These are phyloP conservation scores for Danio tinwini DNA, from an alignment of 2,797 vertebrate species.

Conservation along the genomic window DNA sequence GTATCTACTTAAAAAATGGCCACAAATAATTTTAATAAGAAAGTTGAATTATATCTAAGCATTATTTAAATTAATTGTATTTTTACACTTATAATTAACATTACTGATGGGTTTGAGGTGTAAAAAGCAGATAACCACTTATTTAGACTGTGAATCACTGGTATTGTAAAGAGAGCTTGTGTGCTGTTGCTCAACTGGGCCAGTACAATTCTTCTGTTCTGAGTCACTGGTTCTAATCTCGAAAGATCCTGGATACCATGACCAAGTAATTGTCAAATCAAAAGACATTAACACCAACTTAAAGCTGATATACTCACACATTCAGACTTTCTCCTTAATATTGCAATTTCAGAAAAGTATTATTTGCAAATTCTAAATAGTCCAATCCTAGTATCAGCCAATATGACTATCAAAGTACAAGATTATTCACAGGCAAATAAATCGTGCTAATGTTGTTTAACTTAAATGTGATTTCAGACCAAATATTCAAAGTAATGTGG, in stretches of 20 bases:
- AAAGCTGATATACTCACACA: not conserved
- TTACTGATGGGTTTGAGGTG: not conserved
- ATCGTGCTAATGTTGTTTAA: too few species aligned
- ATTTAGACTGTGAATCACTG: not conserved
- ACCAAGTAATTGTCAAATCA: not conserved
- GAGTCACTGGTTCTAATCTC: slow-evolving; percentile 50
- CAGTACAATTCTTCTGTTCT: slow-evolving; percentile 31
- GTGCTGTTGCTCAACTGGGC: slow-evolving; percentile 1
- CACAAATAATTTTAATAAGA: not conserved
- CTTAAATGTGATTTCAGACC: too few species aligned
- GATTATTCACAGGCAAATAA: too few species aligned
- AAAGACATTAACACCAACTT: not conserved
- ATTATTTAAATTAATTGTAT: not conserved
- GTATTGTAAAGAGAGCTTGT: not conserved
- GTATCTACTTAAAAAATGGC: not conserved
- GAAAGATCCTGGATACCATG: not conserved
- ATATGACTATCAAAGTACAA: too few species aligned
- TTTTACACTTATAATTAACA: too few species aligned
- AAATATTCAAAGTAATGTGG: too few species aligned
- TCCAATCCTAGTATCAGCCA: too few species aligned
- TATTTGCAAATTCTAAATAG: too few species aligned
- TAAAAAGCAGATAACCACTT: too few species aligned
- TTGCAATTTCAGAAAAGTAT: too few species aligned
- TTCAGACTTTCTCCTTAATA: too few species aligned
- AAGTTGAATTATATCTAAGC: not conserved